Conservation (phyloP, 2,113 vertebrate species). For the Catharus bicknelli region DNA sequence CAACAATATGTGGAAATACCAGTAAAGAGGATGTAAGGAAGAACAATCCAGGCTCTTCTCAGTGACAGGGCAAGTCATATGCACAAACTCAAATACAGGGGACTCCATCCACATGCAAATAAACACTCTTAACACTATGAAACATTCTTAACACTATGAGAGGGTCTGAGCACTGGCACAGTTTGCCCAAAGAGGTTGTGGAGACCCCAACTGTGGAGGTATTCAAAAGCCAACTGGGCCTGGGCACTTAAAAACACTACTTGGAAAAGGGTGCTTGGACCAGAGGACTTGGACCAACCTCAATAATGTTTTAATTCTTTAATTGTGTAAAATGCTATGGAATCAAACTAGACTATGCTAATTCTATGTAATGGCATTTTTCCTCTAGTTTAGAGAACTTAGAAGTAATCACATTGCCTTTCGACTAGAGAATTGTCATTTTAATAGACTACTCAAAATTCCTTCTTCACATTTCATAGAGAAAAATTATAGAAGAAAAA, state of each 20-base stretch:
- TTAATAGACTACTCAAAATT: background rate
- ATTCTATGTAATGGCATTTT: background rate
- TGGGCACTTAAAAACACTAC: background rate
- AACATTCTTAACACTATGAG: background rate
- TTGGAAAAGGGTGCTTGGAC: background rate
- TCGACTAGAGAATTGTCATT: background rate
- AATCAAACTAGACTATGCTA: background rate
- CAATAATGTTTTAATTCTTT: background rate
- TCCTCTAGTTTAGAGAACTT: background rate
- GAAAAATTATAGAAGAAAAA: background rate
- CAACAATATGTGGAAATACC: background rate
- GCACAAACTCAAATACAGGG: background rate
- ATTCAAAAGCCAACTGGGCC: background rate
- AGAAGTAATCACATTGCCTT: background rate
- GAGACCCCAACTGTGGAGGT: background rate
- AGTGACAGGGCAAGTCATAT: background rate
- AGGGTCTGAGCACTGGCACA: background rate
- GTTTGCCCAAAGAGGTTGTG: background rate
- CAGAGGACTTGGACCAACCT: background rate
- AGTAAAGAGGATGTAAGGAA: background rate
- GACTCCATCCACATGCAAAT: background rate
- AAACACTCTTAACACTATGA: background rate
- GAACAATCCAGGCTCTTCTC: background rate
- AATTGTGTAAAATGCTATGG: background rate
- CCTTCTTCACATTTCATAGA: background rate